Percentiles rank a stretch among this genome's conserved stretches.
These are phyloP conservation scores for Ypsolopha scabrella DNA, from an alignment of 2,888 invertebrate species.

Conservation along the genomic window DNA sequence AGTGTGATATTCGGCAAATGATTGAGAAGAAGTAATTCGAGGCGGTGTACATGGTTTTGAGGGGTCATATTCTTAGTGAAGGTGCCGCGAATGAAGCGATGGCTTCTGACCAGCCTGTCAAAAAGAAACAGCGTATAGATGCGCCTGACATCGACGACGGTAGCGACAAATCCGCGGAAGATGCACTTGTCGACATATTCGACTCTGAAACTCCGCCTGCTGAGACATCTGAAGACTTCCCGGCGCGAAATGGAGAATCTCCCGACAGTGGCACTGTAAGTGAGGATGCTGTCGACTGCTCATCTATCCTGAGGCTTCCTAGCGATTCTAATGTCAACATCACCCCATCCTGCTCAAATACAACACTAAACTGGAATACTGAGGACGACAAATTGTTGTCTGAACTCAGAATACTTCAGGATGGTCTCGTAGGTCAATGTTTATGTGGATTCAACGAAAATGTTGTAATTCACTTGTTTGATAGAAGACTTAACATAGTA, in stretches of 20 bases:
- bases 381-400: constrained; percentile 53
- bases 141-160: constrained; percentile 71
- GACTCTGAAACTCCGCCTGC: constrained; percentile 45
- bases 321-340: constrained; percentile 38
- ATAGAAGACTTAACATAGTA: constrained; percentile 67
- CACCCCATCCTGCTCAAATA: constrained; percentile 52
- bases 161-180: constrained; percentile 63
- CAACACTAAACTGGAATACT: constrained; percentile 40
- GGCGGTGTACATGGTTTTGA: constrained; percentile 72
- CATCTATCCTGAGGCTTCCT: constrained; percentile 46
- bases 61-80: constrained; percentile 64
- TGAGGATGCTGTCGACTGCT: constrained; percentile 64
- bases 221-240: constrained; percentile 55
- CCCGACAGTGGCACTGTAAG: constrained; percentile 64
- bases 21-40: background rate
- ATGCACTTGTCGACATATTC: constrained; percentile 52
- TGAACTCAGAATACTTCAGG: constrained; percentile 72
- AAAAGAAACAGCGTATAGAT: constrained; percentile 84
- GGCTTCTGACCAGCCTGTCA: constrained; percentile 86
- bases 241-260: constrained; percentile 52
- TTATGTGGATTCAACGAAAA: constrained; percentile 82
- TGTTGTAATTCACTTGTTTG: constrained; percentile 78
- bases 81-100: constrained; percentile 71
- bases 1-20: background rate
- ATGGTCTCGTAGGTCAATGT: constrained; percentile 80